Conservation (phyloP, 2,797 vertebrate species). For the Aphelocoma californica region DNA sequence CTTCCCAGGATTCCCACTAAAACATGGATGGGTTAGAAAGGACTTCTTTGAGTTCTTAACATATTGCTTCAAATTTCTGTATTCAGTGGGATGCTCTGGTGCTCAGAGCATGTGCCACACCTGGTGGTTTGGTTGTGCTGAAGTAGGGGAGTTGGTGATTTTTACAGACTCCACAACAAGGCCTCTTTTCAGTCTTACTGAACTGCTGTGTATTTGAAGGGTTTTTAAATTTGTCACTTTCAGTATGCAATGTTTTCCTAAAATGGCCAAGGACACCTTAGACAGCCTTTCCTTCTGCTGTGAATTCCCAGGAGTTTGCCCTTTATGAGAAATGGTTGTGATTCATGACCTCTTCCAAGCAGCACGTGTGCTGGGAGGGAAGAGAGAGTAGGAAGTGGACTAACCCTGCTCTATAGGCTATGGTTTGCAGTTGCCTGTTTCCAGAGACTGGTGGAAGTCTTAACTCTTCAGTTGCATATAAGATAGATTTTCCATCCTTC, state of each 20-base stretch:
- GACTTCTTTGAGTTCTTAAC: neutral
- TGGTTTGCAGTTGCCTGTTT: conserved; percentile 7
- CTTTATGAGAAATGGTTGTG: neutral
- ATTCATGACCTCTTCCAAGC: neutral
- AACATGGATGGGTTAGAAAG: neutral
- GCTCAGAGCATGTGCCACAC: conserved; percentile 14
- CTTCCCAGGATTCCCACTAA: neutral
- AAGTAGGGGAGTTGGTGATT: neutral
- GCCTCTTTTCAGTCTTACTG: neutral
- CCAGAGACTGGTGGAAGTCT: neutral
- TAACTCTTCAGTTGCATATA: neutral
- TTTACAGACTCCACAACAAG: neutral
- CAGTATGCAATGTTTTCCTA: neutral
- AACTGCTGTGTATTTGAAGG: neutral
- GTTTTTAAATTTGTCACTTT: conserved; percentile 20
- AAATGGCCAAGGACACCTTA: neutral
- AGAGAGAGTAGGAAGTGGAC: neutral
- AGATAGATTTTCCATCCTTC: neutral
- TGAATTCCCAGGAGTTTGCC: neutral
- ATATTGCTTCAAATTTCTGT: neutral
- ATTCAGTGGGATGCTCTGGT: neutral
- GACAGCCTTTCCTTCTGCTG: conserved; percentile 24
- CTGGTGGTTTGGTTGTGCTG: neutral
- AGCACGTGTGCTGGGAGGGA: neutral
- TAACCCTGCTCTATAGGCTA: neutral